phyloP scores from a whole-genome alignment of 2,113 vertebrate genomes.

The Proteles cristata region DNA sequence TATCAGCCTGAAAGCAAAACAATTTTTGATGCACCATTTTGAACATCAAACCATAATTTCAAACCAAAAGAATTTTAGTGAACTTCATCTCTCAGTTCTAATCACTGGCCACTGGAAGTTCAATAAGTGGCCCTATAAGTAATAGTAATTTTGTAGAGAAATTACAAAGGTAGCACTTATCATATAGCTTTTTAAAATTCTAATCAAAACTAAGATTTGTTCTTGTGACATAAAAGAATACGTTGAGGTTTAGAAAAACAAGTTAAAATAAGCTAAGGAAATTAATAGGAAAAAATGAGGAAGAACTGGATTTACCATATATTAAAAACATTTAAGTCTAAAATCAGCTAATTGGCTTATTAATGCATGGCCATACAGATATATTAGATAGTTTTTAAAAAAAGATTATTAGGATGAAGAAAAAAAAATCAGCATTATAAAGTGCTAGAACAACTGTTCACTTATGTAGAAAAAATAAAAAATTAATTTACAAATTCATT shows the following conservation, averaged over 20 bases:
- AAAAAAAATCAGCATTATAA: slow-evolving; percentile 6
- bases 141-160: slow-evolving; percentile 12
- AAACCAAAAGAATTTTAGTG: not conserved
- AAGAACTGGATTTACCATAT: not conserved
- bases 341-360: not conserved
- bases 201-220: slow-evolving; percentile 48
- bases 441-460: not conserved
- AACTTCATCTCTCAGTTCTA: not conserved
- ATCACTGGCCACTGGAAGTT: not conserved
- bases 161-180: not conserved
- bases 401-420: not conserved
- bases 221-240: not conserved
- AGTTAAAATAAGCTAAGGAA: slow-evolving; percentile 37
- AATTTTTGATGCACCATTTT: not conserved
- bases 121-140: not conserved
- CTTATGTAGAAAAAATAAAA: slow-evolving; percentile 18
- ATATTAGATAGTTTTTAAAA: not conserved
- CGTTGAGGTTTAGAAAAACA: slow-evolving; percentile 25
- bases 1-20: not conserved
- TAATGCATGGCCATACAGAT: not conserved
- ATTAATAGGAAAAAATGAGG: not conserved
- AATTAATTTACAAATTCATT: slow-evolving; percentile 15
- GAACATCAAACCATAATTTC: slow-evolving; percentile 38
- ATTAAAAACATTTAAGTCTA: not conserved
- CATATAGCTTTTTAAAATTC: not conserved